Conservation (phyloP, 2,113 vertebrate species). For the Oncorhynchus mykiss region DNA sequence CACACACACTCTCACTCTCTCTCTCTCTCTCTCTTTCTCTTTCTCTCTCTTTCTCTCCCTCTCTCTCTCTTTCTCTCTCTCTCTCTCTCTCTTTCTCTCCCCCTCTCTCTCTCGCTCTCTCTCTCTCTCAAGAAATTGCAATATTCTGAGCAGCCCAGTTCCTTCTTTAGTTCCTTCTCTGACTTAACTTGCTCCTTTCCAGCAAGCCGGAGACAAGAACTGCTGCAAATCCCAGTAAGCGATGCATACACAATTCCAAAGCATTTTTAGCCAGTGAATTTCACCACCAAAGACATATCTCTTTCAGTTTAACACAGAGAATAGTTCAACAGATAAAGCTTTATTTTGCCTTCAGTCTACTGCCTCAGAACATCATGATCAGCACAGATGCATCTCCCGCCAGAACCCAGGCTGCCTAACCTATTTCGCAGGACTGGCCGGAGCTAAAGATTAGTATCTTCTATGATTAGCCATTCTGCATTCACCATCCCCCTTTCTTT, state of each 20-base stretch:
- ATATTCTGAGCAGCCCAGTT: constrained; percentile 53
- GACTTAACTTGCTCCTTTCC: constrained; percentile 57
- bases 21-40: no score
- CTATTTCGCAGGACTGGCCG: constrained; percentile 35
- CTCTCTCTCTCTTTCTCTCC: no score
- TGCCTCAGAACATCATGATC: constrained; percentile 35
- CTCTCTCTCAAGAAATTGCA: constrained; percentile 53
- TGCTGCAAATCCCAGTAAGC: constrained; percentile 55
- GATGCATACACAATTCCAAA: constrained; percentile 49
- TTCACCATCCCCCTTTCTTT: constrained; percentile 43
- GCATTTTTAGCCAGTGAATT: constrained; percentile 39
- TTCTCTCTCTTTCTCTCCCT: not conserved
- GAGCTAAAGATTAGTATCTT: constrained; percentile 46
- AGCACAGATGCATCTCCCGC: constrained; percentile 39
- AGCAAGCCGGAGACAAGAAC: constrained; percentile 13
- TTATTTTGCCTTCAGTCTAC: constrained; percentile 41
- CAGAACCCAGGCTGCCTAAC: constrained; percentile 41
- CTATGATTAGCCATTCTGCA: constrained; percentile 39
- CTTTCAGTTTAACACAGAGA: constrained; percentile 30
- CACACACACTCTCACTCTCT: no score
- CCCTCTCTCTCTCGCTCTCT: constrained; percentile 19
- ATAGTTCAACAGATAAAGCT: constrained; percentile 59
- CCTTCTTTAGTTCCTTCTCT: constrained; percentile 43
- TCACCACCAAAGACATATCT: constrained; percentile 62
- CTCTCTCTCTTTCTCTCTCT: not conserved